phyloP scores from a whole-genome alignment of 2,113 vertebrate genomes.

The Gambusia holbrooki region DNA sequence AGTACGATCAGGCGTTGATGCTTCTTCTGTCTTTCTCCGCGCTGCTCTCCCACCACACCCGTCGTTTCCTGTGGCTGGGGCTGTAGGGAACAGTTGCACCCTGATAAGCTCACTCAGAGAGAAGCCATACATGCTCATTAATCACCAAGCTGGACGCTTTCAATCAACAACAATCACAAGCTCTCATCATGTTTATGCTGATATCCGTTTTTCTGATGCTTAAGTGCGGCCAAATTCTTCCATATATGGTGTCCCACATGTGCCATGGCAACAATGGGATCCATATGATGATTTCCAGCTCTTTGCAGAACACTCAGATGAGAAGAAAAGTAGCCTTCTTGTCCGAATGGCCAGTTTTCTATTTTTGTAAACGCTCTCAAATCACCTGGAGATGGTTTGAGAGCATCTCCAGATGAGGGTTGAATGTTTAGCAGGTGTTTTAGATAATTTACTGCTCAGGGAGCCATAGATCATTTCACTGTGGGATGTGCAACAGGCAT shows the following conservation, averaged over 20 bases:
- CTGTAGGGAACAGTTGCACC: constrained; percentile 64
- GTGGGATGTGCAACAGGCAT: constrained; percentile 39
- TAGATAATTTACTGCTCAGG: constrained; percentile 9
- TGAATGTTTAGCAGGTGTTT: constrained; percentile 61
- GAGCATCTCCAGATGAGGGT: background rate
- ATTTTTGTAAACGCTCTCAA: background rate
- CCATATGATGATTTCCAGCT: background rate
- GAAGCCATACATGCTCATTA: constrained; percentile 57
- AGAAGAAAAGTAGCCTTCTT: background rate
- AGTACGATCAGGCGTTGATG: constrained; percentile 9
- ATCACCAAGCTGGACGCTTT: constrained; percentile 66
- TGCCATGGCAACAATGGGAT: background rate
- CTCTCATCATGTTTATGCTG: constrained; percentile 63
- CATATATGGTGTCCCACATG: constrained; percentile 16
- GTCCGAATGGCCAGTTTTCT: background rate
- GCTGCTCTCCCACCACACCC: constrained; percentile 28
- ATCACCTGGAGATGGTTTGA: background rate
- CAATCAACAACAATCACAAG: constrained; percentile 76
- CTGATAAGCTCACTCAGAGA: constrained; percentile 72
- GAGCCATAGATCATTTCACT: constrained; percentile 32
- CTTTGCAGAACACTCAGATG: background rate
- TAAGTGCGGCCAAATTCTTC: constrained; percentile 17
- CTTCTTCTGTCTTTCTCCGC: constrained; percentile 13
- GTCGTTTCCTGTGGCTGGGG: constrained; percentile 64
- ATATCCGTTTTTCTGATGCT: constrained; percentile 21